Conservation (phyloP, 1,140 invertebrate genomes). For the Mizuhopecten yessoensis region DNA sequence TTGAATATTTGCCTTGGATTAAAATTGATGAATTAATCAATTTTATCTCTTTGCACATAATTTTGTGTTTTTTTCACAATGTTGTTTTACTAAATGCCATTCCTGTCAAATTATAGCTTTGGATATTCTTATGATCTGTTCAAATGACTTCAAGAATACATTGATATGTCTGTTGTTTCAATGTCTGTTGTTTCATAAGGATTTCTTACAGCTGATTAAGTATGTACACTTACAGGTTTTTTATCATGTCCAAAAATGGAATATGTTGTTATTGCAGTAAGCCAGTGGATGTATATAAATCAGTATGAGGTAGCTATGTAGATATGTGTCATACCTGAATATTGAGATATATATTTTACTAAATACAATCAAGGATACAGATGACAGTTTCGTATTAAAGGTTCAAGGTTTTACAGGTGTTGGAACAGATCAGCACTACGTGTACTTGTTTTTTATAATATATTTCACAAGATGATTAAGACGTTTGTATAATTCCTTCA, state of each 20-base stretch:
- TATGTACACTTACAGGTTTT: background rate
- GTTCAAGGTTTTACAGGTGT: background rate
- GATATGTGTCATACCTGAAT: background rate
- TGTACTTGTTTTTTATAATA: background rate
- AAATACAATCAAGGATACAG: background rate
- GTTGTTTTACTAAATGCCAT: too few species aligned
- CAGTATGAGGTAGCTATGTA: background rate
- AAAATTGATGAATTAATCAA: too few species aligned
- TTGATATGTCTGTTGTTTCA: too few species aligned
- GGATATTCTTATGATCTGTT: too few species aligned
- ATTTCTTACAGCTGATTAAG: background rate
- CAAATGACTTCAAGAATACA: too few species aligned
- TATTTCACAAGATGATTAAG: conserved; percentile 11
- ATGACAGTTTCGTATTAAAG: background rate
- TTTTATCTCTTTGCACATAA: too few species aligned
- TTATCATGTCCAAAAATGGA: background rate
- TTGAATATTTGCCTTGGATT: too few species aligned
- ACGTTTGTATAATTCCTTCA: background rate
- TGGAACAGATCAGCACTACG: too few species aligned
- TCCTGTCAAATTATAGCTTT: too few species aligned
- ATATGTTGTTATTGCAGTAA: background rate
- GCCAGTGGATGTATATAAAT: background rate
- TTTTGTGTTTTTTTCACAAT: too few species aligned
- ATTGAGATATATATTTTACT: too few species aligned
- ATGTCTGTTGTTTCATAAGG: background rate